These are phyloP conservation scores for Ophion obscuratus DNA, from an alignment of 2,888 invertebrate genomes.

Conservation along the genomic window DNA sequence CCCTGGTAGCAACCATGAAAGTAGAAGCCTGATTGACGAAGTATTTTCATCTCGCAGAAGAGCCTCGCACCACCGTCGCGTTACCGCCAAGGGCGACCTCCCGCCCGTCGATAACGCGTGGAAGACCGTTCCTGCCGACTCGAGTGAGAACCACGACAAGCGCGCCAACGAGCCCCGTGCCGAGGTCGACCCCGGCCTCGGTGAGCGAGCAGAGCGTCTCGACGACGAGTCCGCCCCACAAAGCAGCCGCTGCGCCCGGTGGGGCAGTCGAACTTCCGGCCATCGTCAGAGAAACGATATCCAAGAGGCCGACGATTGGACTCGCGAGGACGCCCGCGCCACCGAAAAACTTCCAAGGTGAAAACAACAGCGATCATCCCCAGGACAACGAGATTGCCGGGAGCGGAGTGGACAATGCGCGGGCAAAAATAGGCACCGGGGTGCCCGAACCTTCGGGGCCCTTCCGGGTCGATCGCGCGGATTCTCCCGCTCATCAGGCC, in stretches of 20 bases:
- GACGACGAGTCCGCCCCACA: slow-evolving; percentile 56
- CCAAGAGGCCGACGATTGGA: slow-evolving; percentile 78
- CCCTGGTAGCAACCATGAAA: no score
- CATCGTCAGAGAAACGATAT: slow-evolving; percentile 78
- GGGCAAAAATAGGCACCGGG: slow-evolving; percentile 79
- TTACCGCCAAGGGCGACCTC: slow-evolving; percentile 74
- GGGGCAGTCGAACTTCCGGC: slow-evolving; percentile 77
- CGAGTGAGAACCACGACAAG: slow-evolving; percentile 76
- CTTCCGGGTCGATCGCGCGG: slow-evolving; percentile 84
- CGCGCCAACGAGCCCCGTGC: slow-evolving; percentile 73
- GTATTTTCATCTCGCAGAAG: slow-evolving; percentile 81
- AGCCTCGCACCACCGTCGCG: slow-evolving; percentile 83
- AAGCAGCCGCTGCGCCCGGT: slow-evolving; percentile 50
- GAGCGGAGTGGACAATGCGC: slow-evolving; percentile 81
- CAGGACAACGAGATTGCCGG: slow-evolving; percentile 92
- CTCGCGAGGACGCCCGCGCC: slow-evolving; percentile 74
- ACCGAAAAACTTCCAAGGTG: slow-evolving; percentile 77
- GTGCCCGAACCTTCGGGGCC: slow-evolving; percentile 85
- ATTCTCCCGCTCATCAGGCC: slow-evolving; percentile 84
- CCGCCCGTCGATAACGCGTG: slow-evolving; percentile 80
- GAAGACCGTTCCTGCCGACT: slow-evolving; percentile 80
- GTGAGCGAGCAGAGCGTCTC: slow-evolving; percentile 1
- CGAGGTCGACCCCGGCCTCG: slow-evolving; percentile 73
- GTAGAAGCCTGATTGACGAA: no score
- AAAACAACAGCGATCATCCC: slow-evolving; percentile 87